Conservation (phyloP, 1,140 invertebrate genomes). For the Mercenaria mercenaria region DNA sequence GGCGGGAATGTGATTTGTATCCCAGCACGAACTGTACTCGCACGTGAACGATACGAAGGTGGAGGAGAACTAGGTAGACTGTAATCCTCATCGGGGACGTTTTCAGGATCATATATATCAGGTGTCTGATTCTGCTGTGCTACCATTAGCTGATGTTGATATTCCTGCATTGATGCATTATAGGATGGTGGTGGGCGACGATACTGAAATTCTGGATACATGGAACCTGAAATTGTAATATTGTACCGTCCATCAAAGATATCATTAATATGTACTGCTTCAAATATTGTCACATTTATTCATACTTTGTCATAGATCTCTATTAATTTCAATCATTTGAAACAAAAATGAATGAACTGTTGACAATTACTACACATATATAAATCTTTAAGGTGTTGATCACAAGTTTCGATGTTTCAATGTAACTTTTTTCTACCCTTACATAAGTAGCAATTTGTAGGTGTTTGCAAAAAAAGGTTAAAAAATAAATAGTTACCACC, state of each 20-base stretch:
- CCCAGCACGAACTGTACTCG: slow-evolving; percentile 82
- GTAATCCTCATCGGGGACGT: slow-evolving; percentile 74
- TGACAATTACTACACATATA: too few relatives aligned
- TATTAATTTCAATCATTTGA: too few relatives aligned
- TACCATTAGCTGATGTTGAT: slow-evolving; percentile 78
- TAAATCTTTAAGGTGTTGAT: too few relatives aligned
- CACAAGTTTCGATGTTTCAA: too few relatives aligned
- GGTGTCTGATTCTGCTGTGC: slow-evolving; percentile 69
- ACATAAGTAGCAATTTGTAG: too few relatives aligned
- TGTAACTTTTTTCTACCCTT: too few relatives aligned
- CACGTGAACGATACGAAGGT: slow-evolving; percentile 83
- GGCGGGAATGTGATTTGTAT: slow-evolving; percentile 84
- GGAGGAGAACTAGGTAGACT: slow-evolving; percentile 83
- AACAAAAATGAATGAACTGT: too few relatives aligned
- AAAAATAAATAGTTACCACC: slow-evolving; percentile 78
- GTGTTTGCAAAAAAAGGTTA: too few relatives aligned
- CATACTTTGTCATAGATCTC: neutral
- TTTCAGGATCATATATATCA: slow-evolving; percentile 66
- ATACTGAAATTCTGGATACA: slow-evolving; percentile 85
- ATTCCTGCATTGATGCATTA: slow-evolving; percentile 84
- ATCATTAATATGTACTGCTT: neutral
- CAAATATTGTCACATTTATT: neutral
- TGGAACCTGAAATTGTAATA: slow-evolving; percentile 78
- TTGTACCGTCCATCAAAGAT: neutral
- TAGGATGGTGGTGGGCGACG: slow-evolving; percentile 84